Conservation (phyloP, 2,888 invertebrate genomes). For the Andricus quercusramuli region DNA sequence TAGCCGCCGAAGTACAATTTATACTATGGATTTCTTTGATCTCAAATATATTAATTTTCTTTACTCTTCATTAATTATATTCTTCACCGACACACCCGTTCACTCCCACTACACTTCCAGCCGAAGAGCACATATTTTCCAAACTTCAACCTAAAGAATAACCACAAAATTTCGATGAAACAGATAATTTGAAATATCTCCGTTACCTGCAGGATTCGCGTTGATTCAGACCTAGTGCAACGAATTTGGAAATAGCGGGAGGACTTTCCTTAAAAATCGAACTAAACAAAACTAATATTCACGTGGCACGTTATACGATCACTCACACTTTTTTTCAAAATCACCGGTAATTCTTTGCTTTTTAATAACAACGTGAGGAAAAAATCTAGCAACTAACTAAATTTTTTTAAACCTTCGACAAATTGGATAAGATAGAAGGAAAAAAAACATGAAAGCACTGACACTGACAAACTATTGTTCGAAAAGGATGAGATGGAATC, state of each 20-base stretch:
- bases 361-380: neutral
- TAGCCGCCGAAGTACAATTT: too few species aligned
- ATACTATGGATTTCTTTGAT: too few species aligned
- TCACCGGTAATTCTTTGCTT: neutral
- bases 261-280: neutral
- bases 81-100: neutral
- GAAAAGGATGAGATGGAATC: slow-evolving; percentile 45
- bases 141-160: neutral
- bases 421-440: neutral
- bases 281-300: slow-evolving; percentile 10
- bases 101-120: neutral
- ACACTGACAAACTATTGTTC: slow-evolving; percentile 46
- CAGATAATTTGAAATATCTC: neutral
- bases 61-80: neutral
- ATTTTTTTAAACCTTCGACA: neutral
- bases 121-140: neutral
- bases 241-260: neutral
- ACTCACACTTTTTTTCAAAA: slow-evolving; percentile 2
- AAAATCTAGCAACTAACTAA: neutral
- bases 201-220: neutral
- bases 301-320: slow-evolving; percentile 29
- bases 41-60: neutral
- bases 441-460: slow-evolving; percentile 28
- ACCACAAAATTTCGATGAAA: neutral
- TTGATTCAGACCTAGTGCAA: neutral